These are phyloP conservation scores for Cavia porcellus DNA, from an alignment of 2,113 vertebrate genomes.

Conservation along the genomic window DNA sequence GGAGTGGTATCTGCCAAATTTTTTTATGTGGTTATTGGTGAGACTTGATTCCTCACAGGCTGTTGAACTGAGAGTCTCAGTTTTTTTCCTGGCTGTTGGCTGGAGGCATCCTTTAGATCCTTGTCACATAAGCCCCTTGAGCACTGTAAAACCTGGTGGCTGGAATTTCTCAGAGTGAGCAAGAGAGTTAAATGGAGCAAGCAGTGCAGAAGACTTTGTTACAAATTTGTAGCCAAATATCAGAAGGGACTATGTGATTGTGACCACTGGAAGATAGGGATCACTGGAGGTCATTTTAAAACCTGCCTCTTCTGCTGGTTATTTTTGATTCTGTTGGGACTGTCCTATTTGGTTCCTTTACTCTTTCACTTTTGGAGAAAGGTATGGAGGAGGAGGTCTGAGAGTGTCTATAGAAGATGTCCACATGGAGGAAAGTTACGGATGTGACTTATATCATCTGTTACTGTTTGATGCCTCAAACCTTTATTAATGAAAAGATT, in stretches of 20 bases:
- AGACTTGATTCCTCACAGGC: conserved; percentile 18
- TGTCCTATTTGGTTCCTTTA: not conserved
- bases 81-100: not conserved
- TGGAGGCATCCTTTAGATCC: not conserved
- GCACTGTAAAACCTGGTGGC: not conserved
- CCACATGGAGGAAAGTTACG: not conserved
- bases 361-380: conserved; percentile 3
- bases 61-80: not conserved
- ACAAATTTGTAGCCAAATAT: not conserved
- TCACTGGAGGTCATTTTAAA: not conserved
- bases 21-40: not conserved
- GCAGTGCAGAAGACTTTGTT: not conserved
- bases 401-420: not conserved
- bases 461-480: not conserved
- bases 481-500: not conserved
- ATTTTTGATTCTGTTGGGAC: conserved; percentile 12
- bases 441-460: conserved; percentile 22
- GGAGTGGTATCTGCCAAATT: not conserved
- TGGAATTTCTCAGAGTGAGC: not conserved
- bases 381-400: not conserved
- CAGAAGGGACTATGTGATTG: not conserved
- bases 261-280: not conserved
- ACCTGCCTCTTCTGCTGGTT: not conserved
- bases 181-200: not conserved
- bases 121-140: not conserved